Evolutionary conservation across 2,888 invertebrate genomes (phyloP).

Genomic region (Plebejus argus): DNA sequence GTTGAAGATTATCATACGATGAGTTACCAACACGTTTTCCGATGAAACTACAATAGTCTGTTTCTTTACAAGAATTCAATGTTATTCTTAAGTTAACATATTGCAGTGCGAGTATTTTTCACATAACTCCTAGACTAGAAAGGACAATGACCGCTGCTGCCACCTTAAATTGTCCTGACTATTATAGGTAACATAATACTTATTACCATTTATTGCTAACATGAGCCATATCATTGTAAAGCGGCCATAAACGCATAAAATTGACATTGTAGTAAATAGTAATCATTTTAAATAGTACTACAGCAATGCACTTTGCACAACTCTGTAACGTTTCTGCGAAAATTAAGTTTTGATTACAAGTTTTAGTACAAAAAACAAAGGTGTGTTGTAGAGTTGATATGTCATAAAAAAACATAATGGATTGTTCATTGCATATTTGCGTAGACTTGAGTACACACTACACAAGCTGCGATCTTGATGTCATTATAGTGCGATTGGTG

Average conservation of each 20-base stretch:
- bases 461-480: not conserved
- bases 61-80: too few species aligned
- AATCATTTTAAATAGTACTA: not conserved
- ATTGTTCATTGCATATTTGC: conserved; percentile 3
- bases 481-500: not conserved
- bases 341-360: not conserved
- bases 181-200: not conserved
- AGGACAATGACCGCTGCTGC: too few species aligned
- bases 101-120: too few species aligned
- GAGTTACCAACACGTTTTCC: too few species aligned
- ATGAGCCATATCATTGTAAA: not conserved
- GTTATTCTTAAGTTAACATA: too few species aligned
- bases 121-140: too few species aligned
- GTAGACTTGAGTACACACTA: not conserved
- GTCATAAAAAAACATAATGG: not conserved
- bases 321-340: not conserved
- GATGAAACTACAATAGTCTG: too few species aligned
- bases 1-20: too few species aligned
- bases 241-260: not conserved
- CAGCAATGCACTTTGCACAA: not conserved
- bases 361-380: not conserved
- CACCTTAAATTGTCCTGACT: too few species aligned
- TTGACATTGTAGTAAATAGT: too few species aligned
- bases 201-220: not conserved
- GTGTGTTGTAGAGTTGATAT: not conserved